These are phyloP conservation scores for Halyomorpha halys DNA, from an alignment of 1,140 invertebrate species.

Conservation along the genomic window DNA sequence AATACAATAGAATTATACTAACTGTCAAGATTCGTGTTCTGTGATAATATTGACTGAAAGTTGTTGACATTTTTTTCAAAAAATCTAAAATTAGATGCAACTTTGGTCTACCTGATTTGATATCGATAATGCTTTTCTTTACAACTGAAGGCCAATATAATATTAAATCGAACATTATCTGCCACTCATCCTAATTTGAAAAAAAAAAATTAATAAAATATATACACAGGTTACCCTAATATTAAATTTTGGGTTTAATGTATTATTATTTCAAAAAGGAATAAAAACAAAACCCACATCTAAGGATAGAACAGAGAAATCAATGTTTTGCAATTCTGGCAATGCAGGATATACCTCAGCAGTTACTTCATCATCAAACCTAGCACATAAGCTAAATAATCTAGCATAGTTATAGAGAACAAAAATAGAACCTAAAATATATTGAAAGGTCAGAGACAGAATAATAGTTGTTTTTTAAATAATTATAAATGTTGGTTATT, in stretches of 20 bases:
- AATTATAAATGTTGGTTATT: no score
- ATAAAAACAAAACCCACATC: slow-evolving; percentile 16
- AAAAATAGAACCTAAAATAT: slow-evolving; percentile 21
- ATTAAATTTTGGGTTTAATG: not conserved
- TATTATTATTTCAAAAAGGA: not conserved
- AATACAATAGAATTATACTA: slow-evolving; percentile 33
- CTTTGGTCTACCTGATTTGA: slow-evolving; percentile 39
- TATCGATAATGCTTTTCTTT: slow-evolving; percentile 39
- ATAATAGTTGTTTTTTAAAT: not conserved
- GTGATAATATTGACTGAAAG: slow-evolving; percentile 61
- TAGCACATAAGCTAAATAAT: slow-evolving; percentile 6
- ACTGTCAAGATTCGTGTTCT: slow-evolving; percentile 53
- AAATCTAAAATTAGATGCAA: slow-evolving; percentile 52
- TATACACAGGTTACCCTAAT: no score
- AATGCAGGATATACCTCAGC: slow-evolving; percentile 15
- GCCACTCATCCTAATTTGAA: slow-evolving; percentile 56
- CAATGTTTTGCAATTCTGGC: slow-evolving; percentile 6
- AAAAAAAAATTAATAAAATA: not conserved
- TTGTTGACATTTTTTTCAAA: slow-evolving; percentile 46
- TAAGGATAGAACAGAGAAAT: slow-evolving; percentile 17
- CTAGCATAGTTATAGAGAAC: slow-evolving; percentile 23
- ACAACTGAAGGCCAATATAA: slow-evolving; percentile 48
- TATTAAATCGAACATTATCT: slow-evolving; percentile 52
- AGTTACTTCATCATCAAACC: slow-evolving; percentile 4
- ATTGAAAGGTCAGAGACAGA: not conserved